phyloP scores from a whole-genome alignment of 1,140 invertebrate genomes.

The Sogatella furcifera region DNA sequence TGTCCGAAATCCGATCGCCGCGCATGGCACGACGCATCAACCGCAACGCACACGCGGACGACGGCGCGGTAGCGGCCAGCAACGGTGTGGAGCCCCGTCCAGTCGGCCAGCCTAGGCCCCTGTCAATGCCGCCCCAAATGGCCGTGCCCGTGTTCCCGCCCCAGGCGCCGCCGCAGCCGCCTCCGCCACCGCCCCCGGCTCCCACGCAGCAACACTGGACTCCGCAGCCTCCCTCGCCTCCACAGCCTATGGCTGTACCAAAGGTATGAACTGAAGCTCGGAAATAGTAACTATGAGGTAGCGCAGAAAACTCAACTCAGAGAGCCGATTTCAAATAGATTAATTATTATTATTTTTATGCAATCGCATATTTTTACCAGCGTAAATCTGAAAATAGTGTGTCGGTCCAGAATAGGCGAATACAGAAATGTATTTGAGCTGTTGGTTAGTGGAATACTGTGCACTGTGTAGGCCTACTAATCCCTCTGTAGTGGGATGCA shows the following conservation, averaged over 20 bases:
- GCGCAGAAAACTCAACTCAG: too few relatives aligned
- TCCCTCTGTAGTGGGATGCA: too few relatives aligned
- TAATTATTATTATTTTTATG: too few relatives aligned
- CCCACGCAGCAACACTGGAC: constrained; percentile 23
- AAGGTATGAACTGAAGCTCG: background rate
- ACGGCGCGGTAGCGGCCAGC: constrained; percentile 39
- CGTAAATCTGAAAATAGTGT: too few relatives aligned
- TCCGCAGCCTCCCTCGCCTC: constrained; percentile 25
- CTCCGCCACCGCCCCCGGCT: constrained; percentile 30
- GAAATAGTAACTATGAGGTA: too few relatives aligned
- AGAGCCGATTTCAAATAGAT: too few relatives aligned
- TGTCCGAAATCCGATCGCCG: constrained; percentile 80
- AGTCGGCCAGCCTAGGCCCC: constrained; percentile 27
- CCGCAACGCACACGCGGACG: constrained; percentile 51
- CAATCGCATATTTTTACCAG: too few relatives aligned
- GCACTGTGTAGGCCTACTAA: too few relatives aligned
- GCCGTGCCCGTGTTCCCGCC: constrained; percentile 55
- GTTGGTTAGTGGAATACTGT: too few relatives aligned
- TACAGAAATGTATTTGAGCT: too few relatives aligned
- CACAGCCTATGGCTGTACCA: constrained; percentile 2
- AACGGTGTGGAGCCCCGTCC: constrained; percentile 27
- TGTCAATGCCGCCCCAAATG: constrained; percentile 46
- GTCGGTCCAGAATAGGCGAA: too few relatives aligned
- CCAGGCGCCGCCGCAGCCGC: constrained; percentile 29
- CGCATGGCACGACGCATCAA: constrained; percentile 74